Conservation (phyloP, 2,113 vertebrate species). For the Narcine bancroftii region DNA sequence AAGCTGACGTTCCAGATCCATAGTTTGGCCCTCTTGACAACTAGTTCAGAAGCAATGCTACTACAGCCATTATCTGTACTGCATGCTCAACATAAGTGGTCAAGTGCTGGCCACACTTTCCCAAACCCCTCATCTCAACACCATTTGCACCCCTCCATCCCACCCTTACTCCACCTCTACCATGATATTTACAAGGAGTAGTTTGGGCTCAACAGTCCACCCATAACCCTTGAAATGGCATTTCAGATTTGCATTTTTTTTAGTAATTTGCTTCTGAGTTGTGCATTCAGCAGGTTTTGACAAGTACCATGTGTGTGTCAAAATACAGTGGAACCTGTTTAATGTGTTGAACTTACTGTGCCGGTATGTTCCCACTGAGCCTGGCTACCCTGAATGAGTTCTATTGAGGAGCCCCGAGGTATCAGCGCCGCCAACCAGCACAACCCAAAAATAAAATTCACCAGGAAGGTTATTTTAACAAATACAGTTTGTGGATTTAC, state of each 20-base stretch:
- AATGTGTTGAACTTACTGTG: not conserved
- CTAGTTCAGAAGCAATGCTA: too few relatives aligned
- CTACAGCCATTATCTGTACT: too few relatives aligned
- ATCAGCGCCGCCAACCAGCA: not conserved
- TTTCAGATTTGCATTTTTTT: not conserved
- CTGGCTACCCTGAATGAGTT: not conserved
- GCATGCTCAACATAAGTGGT: too few relatives aligned
- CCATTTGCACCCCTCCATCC: too few relatives aligned
- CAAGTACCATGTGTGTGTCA: constrained; percentile 8
- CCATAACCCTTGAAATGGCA: not conserved
- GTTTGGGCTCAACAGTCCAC: too few relatives aligned
- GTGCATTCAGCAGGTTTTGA: constrained; percentile 2
- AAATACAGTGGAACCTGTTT: not conserved
- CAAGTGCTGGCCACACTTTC: too few relatives aligned
- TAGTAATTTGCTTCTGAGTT: not conserved
- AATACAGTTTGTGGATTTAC: constrained; percentile 23
- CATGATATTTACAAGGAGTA: too few relatives aligned
- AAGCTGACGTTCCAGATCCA: too few relatives aligned
- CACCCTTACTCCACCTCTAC: too few relatives aligned
- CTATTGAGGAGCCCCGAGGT: not conserved
- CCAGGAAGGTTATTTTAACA: constrained; percentile 26
- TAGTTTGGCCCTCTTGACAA: too few relatives aligned
- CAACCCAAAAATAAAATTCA: constrained; percentile 3
- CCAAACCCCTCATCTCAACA: too few relatives aligned
- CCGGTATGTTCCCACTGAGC: not conserved